Evolutionary conservation across 2,888 invertebrate species (phyloP).

Genomic region (Sympetrum striolatum): DNA sequence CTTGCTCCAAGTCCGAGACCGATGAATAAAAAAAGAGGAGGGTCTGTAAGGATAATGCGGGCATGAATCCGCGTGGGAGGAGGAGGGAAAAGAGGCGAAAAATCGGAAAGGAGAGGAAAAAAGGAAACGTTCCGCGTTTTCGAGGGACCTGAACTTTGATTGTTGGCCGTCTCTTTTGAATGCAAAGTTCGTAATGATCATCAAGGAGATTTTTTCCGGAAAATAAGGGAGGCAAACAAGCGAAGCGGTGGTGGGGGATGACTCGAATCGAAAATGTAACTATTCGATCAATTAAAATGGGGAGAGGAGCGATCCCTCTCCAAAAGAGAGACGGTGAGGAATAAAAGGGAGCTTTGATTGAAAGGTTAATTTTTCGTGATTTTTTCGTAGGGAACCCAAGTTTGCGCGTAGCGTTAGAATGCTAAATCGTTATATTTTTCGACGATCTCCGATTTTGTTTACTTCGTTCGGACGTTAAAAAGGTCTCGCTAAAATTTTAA

Average conservation of each 20-base stretch:
- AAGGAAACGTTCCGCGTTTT: background rate
- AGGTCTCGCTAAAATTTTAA: background rate
- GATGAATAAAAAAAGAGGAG: background rate
- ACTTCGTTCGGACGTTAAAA: background rate
- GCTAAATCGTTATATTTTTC: background rate
- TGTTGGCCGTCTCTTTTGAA: constrained; percentile 18
- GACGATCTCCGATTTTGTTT: background rate
- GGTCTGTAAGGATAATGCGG: constrained; percentile 14
- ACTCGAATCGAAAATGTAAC: constrained; percentile 8
- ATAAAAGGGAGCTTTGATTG: background rate
- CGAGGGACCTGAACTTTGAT: constrained; percentile 11
- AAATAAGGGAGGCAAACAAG: background rate
- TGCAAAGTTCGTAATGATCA: constrained; percentile 37
- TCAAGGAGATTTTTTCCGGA: constrained; percentile 15
- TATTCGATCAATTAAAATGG: background rate
- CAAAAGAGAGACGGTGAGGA: background rate
- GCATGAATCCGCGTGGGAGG: background rate
- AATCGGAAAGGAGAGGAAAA: background rate
- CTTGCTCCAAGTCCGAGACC: background rate
- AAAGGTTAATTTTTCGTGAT: background rate
- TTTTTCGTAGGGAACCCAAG: background rate
- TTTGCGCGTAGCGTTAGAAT: background rate
- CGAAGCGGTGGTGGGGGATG: background rate
- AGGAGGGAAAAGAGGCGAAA: background rate
- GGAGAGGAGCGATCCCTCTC: background rate